These are phyloP conservation scores for Trialeurodes vaporariorum DNA, from an alignment of 1,140 invertebrate species.

Conservation along the genomic window DNA sequence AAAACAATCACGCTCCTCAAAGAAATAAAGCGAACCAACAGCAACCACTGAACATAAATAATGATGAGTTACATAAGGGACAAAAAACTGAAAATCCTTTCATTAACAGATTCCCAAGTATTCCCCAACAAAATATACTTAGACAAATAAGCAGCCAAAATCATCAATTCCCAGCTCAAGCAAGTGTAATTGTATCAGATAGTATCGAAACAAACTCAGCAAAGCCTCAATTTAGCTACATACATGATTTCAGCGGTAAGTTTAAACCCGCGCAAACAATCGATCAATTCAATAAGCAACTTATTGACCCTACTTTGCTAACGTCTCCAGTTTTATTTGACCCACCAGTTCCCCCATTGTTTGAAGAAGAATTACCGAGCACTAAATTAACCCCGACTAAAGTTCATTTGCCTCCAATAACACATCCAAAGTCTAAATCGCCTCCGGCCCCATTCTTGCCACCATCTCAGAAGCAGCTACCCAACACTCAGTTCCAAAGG, in stretches of 20 bases:
- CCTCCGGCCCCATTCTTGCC: neutral
- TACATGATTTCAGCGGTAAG: neutral
- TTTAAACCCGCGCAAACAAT: neutral
- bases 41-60: neutral
- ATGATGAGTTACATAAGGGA: neutral
- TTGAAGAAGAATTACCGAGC: neutral
- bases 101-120: neutral
- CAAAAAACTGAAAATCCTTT: neutral
- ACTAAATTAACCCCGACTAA: neutral
- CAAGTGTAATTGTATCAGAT: neutral
- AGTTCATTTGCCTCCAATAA: neutral
- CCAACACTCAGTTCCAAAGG: neutral
- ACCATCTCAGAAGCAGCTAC: neutral
- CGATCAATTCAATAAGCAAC: neutral
- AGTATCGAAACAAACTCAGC: neutral
- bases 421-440: neutral
- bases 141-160: neutral
- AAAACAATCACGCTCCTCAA: neutral
- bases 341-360: neutral
- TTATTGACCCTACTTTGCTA: neutral
- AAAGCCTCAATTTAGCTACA: neutral
- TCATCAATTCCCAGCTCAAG: neutral
- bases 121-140: neutral
- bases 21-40: too few species aligned
- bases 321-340: neutral